Conservation (phyloP, 2,888 invertebrate species). For the Acanthacorydalis orientalis region DNA sequence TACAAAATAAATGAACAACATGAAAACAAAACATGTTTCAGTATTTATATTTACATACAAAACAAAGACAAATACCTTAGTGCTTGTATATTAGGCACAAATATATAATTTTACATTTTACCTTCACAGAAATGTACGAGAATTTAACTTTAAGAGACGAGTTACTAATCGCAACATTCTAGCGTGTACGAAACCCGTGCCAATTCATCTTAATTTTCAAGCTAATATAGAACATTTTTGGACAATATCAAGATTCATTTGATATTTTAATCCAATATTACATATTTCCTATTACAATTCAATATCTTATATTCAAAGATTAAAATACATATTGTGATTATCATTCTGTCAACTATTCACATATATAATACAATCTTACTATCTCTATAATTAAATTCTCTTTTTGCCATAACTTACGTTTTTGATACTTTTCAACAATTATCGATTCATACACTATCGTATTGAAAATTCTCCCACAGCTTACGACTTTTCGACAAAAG, state of each 20-base stretch:
- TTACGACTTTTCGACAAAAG: constrained; percentile 1
- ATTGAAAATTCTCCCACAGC: constrained; percentile 1
- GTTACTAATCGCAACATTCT: not conserved
- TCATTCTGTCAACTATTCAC: not conserved
- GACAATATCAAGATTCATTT: not conserved
- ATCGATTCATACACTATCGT: not conserved
- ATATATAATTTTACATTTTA: not conserved
- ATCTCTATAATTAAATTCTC: not conserved
- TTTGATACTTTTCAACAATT: not conserved
- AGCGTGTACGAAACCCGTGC: no score
- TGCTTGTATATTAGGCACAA: not conserved
- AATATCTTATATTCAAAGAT: not conserved
- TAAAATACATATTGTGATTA: not conserved
- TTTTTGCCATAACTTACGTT: not conserved
- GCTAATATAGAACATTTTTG: not conserved
- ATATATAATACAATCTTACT: not conserved
- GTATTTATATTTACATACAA: no score
- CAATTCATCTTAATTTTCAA: not conserved
- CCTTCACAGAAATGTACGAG: not conserved
- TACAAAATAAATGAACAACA: not conserved
- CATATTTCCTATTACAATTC: not conserved
- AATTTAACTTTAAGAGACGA: not conserved
- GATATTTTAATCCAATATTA: not conserved
- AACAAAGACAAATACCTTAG: no score
- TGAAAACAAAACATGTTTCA: no score